phyloP scores from a whole-genome alignment of 2,888 invertebrate genomes.

The Seira ritae region DNA sequence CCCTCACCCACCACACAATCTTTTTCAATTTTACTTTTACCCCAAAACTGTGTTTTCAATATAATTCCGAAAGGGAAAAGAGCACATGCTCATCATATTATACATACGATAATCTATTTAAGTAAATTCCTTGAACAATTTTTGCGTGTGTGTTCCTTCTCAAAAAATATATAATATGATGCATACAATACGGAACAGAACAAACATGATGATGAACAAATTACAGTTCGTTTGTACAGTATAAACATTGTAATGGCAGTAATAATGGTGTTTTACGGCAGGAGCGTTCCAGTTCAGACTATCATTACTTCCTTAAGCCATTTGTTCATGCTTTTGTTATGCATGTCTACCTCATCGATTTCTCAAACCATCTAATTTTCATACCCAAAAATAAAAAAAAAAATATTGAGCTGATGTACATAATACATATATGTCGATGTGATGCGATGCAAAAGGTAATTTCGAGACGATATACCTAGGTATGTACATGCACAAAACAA shows the following conservation, averaged over 20 bases:
- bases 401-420: background rate
- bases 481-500: background rate
- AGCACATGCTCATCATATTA: constrained; percentile 26
- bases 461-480: background rate
- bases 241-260: constrained; percentile 22
- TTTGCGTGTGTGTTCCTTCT: constrained; percentile 8
- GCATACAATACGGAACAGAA: background rate
- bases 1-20: background rate
- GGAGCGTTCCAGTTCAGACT: constrained; percentile 29
- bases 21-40: constrained; percentile 16
- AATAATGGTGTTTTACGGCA: constrained; percentile 60
- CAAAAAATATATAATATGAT: no score
- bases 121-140: background rate
- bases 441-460: background rate
- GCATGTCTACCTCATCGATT: constrained; percentile 20
- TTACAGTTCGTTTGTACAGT: constrained; percentile 36
- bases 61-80: constrained; percentile 45
- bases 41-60: constrained; percentile 48
- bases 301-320: constrained; percentile 61
- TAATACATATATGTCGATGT: constrained; percentile 23
- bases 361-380: constrained; percentile 14
- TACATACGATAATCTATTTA: background rate
- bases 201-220: constrained; percentile 36
- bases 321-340: constrained; percentile 35
- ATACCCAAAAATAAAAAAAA: constrained; percentile 18